A percentile compares a stretch with the other conserved stretches of the same genome.
Evolutionary conservation across 2,113 vertebrate species (phyloP).

Genomic region (Orientallactaga bullata): DNA sequence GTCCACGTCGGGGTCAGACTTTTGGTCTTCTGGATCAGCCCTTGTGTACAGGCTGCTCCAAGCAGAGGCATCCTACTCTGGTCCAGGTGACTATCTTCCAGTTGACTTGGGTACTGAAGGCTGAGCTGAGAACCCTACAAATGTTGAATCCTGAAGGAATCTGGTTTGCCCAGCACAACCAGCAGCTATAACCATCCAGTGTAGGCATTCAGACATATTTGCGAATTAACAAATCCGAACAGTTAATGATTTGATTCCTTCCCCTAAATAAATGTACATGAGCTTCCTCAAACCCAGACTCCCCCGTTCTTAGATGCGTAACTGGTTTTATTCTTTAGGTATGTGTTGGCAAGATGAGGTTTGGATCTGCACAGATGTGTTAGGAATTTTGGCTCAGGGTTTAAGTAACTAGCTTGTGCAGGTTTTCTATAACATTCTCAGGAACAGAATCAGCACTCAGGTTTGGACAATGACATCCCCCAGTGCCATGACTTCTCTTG

Average conservation of each 20-base stretch:
- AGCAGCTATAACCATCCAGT: background rate
- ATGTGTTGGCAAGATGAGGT: background rate
- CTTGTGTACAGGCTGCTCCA: background rate
- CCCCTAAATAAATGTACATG: background rate
- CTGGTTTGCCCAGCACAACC: too few relatives aligned
- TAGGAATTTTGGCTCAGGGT: background rate
- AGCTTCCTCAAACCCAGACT: background rate
- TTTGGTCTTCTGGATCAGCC: background rate
- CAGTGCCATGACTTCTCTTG: background rate
- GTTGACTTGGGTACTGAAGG: background rate
- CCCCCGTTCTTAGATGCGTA: background rate
- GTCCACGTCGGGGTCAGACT: background rate
- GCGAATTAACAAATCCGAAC: background rate
- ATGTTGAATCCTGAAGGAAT: background rate
- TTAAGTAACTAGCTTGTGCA: background rate
- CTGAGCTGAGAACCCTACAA: background rate
- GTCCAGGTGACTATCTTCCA: background rate
- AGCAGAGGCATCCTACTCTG: background rate
- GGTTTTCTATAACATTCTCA: background rate
- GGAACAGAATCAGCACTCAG: background rate
- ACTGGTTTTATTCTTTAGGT: background rate
- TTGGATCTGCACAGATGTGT: background rate
- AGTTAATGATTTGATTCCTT: background rate
- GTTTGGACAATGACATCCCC: background rate
- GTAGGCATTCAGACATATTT: background rate